Percentiles rank a stretch among this genome's conserved stretches.
Evolutionary conservation across 1,140 invertebrate species (phyloP).

Genomic region (Akabosia matsudoensis): DNA sequence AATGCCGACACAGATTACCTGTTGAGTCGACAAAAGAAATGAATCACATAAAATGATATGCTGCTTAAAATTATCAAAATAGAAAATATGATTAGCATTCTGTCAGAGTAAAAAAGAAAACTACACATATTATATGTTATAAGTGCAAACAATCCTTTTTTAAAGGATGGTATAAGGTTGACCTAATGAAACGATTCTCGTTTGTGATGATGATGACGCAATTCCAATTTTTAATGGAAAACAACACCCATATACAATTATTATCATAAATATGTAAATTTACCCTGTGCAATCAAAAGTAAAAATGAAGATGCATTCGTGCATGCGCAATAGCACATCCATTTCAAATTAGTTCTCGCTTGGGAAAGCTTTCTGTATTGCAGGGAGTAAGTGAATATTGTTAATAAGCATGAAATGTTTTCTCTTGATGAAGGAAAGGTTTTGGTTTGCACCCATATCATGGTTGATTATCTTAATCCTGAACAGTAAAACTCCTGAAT

Average conservation of each 20-base stretch:
- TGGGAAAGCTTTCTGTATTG: no score
- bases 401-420: no score
- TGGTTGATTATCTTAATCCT: conserved; percentile 7
- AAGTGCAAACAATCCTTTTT: no score
- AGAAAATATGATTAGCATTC: no score
- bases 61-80: no score
- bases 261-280: background rate
- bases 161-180: no score
- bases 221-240: conserved; percentile 3
- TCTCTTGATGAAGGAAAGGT: background rate
- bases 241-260: background rate
- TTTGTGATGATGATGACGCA: conserved; percentile 15
- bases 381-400: no score
- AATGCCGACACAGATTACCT: conserved; percentile 3
- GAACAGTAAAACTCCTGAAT: background rate
- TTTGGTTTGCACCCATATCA: background rate
- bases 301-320: background rate
- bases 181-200: no score
- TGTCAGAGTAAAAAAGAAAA: no score
- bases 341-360: no score
- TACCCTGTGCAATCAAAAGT: background rate
- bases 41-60: background rate
- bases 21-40: background rate
- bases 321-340: background rate
- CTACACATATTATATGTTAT: no score